Conservation (phyloP, 2,797 vertebrate genomes). For the Takifugu ocellatus region DNA sequence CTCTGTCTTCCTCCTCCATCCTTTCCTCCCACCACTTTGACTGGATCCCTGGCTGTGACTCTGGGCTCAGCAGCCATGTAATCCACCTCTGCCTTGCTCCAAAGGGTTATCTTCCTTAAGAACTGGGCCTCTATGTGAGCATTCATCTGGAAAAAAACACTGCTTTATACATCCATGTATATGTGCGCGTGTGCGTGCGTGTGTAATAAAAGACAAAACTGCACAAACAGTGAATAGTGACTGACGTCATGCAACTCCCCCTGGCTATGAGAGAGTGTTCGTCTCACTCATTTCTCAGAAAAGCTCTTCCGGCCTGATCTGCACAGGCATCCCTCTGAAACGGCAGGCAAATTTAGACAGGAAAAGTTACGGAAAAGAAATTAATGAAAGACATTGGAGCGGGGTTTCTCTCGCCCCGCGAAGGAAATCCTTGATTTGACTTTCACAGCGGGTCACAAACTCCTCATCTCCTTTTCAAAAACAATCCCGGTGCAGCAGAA, state of each 20-base stretch:
- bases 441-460: slow-evolving; percentile 52
- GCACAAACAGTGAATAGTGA: slow-evolving; percentile 61
- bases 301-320: slow-evolving; percentile 47
- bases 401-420: slow-evolving; percentile 38
- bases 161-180: slow-evolving; percentile 55
- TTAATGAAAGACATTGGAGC: slow-evolving; percentile 19
- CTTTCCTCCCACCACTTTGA: slow-evolving; percentile 56
- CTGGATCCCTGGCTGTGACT: slow-evolving; percentile 63
- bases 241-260: slow-evolving; percentile 69
- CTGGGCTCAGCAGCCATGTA: slow-evolving; percentile 68
- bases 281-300: slow-evolving; percentile 58
- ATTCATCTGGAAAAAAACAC: slow-evolving; percentile 68
- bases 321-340: slow-evolving; percentile 41
- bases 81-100: slow-evolving; percentile 70
- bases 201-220: slow-evolving; percentile 58
- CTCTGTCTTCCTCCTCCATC: slow-evolving; percentile 34
- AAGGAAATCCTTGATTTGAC: slow-evolving; percentile 29
- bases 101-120: slow-evolving; percentile 70
- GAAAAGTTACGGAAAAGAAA: slow-evolving; percentile 10
- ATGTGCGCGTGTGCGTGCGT: slow-evolving; percentile 28
- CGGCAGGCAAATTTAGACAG: slow-evolving; percentile 36
- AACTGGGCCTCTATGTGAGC: slow-evolving; percentile 65
- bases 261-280: slow-evolving; percentile 60
- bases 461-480: slow-evolving; percentile 38
- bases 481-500: slow-evolving; percentile 38